A percentile compares a stretch with the other conserved stretches of the same genome.
Conservation (phyloP, 2,888 invertebrate genomes). For the Mythimna ferrago region DNA sequence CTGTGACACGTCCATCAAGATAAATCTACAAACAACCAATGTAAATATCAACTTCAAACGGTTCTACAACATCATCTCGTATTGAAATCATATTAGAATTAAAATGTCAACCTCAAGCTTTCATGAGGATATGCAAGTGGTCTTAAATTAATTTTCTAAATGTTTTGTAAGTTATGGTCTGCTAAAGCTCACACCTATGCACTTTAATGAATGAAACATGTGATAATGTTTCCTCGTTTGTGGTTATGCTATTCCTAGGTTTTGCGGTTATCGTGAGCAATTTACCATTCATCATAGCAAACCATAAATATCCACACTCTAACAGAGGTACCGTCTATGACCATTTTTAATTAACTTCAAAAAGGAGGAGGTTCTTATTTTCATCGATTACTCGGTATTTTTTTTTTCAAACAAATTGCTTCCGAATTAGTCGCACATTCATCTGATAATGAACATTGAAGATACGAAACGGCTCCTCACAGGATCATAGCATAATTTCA, state of each 20-base stretch:
- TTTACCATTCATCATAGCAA: conserved; percentile 27
- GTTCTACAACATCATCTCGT: neutral
- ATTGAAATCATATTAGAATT: conserved; percentile 4
- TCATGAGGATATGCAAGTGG: neutral
- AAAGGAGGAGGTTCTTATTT: too few relatives aligned
- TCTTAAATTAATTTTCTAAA: neutral
- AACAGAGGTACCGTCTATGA: neutral
- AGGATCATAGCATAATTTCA: too few relatives aligned
- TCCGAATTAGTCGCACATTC: too few relatives aligned
- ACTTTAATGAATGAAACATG: conserved; percentile 45
- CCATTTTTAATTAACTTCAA: neutral
- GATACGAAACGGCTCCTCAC: too few relatives aligned
- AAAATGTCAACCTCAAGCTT: neutral
- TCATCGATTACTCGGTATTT: too few relatives aligned
- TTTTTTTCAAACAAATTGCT: too few relatives aligned
- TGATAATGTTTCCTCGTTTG: conserved; percentile 47
- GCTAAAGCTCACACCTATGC: conserved; percentile 22
- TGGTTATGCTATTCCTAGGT: conserved; percentile 51
- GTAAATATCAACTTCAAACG: conserved; percentile 21
- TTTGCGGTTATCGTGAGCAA: conserved; percentile 25
- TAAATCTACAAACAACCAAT: conserved; percentile 16
- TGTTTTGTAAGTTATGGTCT: conserved; percentile 4
- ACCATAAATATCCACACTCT: neutral
- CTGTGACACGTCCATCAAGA: conserved; percentile 27
- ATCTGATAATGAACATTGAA: too few relatives aligned